Evolutionary conservation across 2,797 vertebrate genomes (phyloP).

Genomic region (Lemur catta): DNA sequence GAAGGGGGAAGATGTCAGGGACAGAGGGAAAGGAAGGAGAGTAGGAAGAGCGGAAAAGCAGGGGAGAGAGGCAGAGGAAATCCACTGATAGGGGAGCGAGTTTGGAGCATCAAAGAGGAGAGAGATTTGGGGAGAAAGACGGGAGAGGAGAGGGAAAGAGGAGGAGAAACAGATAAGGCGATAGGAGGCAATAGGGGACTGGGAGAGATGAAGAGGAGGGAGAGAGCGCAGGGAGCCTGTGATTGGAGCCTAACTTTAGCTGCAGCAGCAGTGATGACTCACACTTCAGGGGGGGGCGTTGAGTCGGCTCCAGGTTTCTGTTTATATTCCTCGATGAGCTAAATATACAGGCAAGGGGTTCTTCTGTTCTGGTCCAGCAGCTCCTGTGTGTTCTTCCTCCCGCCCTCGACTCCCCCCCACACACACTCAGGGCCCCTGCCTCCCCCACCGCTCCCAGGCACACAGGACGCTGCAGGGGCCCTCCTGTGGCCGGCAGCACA

Average conservation of each 20-base stretch:
- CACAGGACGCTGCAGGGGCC: not conserved
- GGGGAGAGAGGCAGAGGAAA: not conserved
- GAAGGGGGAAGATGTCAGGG: not conserved
- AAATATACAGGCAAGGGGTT: slow-evolving; percentile 87
- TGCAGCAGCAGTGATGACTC: slow-evolving; percentile 84
- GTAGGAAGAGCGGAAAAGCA: not conserved
- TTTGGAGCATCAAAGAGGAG: not conserved
- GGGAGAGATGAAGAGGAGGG: slow-evolving; percentile 64
- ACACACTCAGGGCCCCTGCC: not conserved
- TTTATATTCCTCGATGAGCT: slow-evolving; percentile 86
- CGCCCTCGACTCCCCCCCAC: slow-evolving; percentile 43
- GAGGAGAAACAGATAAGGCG: not conserved
- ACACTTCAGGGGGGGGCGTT: slow-evolving; percentile 79
- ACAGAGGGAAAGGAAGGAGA: not conserved
- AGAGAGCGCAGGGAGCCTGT: slow-evolving; percentile 69
- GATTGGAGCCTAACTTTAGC: slow-evolving; percentile 88
- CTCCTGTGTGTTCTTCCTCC: slow-evolving; percentile 77
- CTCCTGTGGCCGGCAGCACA: not conserved
- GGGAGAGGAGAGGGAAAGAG: not conserved
- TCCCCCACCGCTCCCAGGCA: slow-evolving; percentile 17
- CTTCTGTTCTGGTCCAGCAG: slow-evolving; percentile 82
- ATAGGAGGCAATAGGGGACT: not conserved
- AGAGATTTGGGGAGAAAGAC: not conserved
- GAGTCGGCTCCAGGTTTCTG: slow-evolving; percentile 85
- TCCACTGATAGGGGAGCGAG: not conserved